Conservation (phyloP, 2,113 vertebrate species). For the Loxodonta africana region DNA sequence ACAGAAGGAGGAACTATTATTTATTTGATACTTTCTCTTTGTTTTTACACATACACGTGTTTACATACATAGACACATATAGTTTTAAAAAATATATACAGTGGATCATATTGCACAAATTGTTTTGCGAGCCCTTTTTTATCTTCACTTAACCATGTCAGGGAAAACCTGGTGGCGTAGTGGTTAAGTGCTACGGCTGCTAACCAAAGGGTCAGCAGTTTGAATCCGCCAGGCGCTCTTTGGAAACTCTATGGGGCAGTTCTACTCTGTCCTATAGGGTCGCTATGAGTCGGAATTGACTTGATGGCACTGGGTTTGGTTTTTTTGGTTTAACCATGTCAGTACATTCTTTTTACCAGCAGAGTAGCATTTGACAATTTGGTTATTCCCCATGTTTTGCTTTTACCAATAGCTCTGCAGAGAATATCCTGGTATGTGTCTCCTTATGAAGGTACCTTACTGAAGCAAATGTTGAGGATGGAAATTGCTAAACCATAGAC, state of each 20-base stretch:
- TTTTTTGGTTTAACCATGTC: neutral
- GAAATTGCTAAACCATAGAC: neutral
- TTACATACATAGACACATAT: neutral
- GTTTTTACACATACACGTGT: neutral
- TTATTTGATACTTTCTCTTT: neutral
- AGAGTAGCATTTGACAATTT: neutral
- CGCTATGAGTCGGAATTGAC: no score
- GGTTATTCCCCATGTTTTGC: neutral
- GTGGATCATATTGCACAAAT: neutral
- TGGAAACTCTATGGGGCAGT: no score
- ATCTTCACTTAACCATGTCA: neutral
- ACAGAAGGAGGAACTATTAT: neutral
- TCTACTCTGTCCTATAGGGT: no score
- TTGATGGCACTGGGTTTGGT: no score
- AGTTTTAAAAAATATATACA: neutral
- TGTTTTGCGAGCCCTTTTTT: neutral
- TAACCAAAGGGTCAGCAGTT: no score
- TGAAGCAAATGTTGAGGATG: neutral
- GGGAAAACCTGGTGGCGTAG: no score
- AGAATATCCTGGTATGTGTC: neutral
- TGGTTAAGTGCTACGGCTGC: no score
- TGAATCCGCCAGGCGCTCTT: no score
- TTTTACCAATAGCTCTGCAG: neutral
- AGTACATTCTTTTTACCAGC: neutral
- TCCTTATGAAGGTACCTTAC: neutral